Base-by-base conservation (phyloP, 2,113 vertebrate species). In the Anolis carolinensis region DNA sequence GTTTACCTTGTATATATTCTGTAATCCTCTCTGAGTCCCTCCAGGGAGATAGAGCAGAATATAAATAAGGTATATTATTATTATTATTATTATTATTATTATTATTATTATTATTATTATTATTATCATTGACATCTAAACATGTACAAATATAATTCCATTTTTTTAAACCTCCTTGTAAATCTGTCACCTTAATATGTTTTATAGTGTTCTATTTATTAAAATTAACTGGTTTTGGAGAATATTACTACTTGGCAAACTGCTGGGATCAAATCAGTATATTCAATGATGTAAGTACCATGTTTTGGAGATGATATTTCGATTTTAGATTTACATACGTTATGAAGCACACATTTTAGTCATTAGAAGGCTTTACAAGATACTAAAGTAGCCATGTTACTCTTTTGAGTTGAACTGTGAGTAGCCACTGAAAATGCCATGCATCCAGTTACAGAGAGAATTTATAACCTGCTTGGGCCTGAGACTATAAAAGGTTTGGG, bases 401-500 rank as follows among this genome's bases (percentile, higher is more conserved):
- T 72, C 30, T 63, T 91, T 88, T 88, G 76, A 84, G 82, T 8
- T 25, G 13, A 87, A 79, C 89, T 88, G 89, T 94, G 87, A 94
- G 91, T 87, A 87, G n/a, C 67, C 18, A 44, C 91, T 88, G 86
- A 90, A 91, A 80, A 89, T 88, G 83, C 52, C 96, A 97, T 97
- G 97, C 97, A 95, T 74, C 78, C 87, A 94, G 87, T 79, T 86
- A 95, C 87, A 91, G n/a, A 93, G 93, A 93, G 92, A 91, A 79
- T 79, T 94, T 96, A 94, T 96, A 96, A 98, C 97, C 97, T 98
- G 97, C 93, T 97, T 94, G 95, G 96, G 95, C 96, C 96, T 92
- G 97, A 96, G 91, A 97, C 94, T 96, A 95, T 94, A 95, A 98
- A 98, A 95, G 97, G 97, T 94, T 98, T 98, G 93, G 97, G 97